Conservation (phyloP, 2,888 invertebrate genomes). For the Rhamnusium bicolor region DNA sequence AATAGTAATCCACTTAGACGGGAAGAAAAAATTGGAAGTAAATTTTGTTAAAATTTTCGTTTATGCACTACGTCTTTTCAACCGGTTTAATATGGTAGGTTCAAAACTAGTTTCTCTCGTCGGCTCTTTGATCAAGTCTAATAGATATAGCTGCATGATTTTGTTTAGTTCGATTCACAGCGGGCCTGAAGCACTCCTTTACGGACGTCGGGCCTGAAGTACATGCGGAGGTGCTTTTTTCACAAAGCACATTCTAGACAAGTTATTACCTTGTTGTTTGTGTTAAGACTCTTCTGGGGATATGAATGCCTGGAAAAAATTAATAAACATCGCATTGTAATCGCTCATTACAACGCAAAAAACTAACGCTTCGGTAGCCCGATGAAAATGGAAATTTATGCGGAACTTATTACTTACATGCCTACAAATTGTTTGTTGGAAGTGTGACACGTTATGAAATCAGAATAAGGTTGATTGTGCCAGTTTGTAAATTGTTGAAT, state of each 20-base stretch:
- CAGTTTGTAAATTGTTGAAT: background rate
- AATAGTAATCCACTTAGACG: slow-evolving; percentile 51
- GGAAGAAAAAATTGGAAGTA: slow-evolving; percentile 36
- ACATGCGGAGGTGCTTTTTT: slow-evolving; percentile 56
- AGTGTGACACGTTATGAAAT: slow-evolving; percentile 29
- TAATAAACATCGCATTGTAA: slow-evolving; percentile 29
- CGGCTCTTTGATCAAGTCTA: slow-evolving; percentile 64
- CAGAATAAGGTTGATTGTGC: slow-evolving; percentile 16
- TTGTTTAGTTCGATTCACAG: slow-evolving; percentile 65
- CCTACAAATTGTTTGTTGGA: slow-evolving; percentile 49
- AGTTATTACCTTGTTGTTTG: slow-evolving; percentile 37
- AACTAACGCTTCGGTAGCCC: slow-evolving; percentile 11
- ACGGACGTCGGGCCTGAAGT: slow-evolving; percentile 61
- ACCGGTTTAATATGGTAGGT: slow-evolving; percentile 47
- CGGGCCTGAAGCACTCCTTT: slow-evolving; percentile 59
- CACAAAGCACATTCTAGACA: slow-evolving; percentile 51
- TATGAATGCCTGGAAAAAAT: slow-evolving; percentile 34
- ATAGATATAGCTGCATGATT: slow-evolving; percentile 65
- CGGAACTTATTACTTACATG: slow-evolving; percentile 53
- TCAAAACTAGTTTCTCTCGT: slow-evolving; percentile 63
- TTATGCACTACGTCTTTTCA: slow-evolving; percentile 5
- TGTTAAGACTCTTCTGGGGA: slow-evolving; percentile 33
- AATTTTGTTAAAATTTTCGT: slow-evolving; percentile 35
- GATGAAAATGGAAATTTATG: slow-evolving; percentile 57
- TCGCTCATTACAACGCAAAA: slow-evolving; percentile 9